Evolutionary conservation across 2,113 vertebrate species (phyloP), one percentile per base, ranked within the genome.

Genomic region (Aphelocoma coerulescens): DNA sequence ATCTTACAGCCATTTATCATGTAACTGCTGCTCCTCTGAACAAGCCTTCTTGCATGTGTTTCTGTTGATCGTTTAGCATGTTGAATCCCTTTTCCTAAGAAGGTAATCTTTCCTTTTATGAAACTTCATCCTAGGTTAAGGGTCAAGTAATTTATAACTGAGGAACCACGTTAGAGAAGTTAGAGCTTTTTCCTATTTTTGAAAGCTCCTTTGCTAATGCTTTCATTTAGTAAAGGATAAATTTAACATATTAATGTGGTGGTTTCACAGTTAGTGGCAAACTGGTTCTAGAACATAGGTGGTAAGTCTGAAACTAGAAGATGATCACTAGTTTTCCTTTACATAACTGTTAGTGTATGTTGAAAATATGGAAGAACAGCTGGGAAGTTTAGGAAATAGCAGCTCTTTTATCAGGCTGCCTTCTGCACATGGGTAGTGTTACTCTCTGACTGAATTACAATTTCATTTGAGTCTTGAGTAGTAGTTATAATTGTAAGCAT

Each of bases 221-320:
- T 89, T 91, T 72, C 2, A 30, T 91, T 90, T 89, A 67, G 22
- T 91, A 65, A 66, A 90, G 41, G 7, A 7, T 84, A 16, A 61
- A 51, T 81, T 93, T 86, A 91, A 61, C 35, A 10, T 81, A 86
- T 35, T 89, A 58, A 69, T 76, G 28, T 51, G 55, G 44, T 87
- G 35, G 75, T 37, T 95, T 96, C 88, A 39, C 87, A 73, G 94
- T 91, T 95, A 86, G 43, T 91, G 68, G 62, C 74, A 85, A 72
- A 75, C 49, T 87, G 61, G 43, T 89, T 93, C 43, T 84, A 55
- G 92, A 72, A 30, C 19, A 27, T 55, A 61, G 71, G 55, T 92
- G 43, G 7, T 19, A 51, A 78, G 24, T 63, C 73, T 94, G 77
- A 81, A 90, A 90, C 65, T n/a, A 87, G 91, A 67, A 67, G 77